Conservation (phyloP, 1,140 invertebrate species). For the Tetramorium parvispinum region DNA sequence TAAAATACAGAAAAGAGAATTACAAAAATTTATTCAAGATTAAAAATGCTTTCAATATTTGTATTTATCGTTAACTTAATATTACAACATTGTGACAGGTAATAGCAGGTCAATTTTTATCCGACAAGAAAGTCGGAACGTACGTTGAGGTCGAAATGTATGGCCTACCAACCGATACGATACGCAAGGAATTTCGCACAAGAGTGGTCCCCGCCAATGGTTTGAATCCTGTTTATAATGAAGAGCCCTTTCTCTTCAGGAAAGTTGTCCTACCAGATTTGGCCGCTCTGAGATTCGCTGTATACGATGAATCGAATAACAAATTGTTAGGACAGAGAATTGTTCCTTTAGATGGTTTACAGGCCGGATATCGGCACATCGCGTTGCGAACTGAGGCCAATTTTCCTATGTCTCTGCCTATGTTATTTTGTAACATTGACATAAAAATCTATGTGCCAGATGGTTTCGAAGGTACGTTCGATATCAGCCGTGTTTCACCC, state of each 20-base stretch:
- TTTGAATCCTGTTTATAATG: conserved; percentile 98
- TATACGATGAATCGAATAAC: conserved; percentile 98
- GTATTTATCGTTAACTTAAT: background rate
- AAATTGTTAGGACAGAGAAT: conserved; percentile 99
- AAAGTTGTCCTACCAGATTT: conserved; percentile 99
- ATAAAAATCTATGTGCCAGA: conserved; percentile 99
- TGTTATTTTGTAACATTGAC: conserved; percentile 99
- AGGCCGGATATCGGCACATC: conserved; percentile 99
- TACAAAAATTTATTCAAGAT: background rate
- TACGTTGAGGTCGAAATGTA: conserved; percentile 99
- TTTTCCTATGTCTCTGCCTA: conserved; percentile 99
- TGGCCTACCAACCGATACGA: conserved; percentile 99
- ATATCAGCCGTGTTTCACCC: background rate
- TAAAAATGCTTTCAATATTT: background rate
- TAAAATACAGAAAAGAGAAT: background rate
- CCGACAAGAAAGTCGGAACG: conserved; percentile 99
- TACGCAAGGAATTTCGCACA: conserved; percentile 98
- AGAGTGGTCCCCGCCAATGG: conserved; percentile 98
- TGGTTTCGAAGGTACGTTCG: conserved; percentile 94
- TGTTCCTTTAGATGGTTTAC: conserved; percentile 98
- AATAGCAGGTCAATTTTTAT: conserved; percentile 99
- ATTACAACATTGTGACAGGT: conserved; percentile 87
- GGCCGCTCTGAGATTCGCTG: conserved; percentile 98
- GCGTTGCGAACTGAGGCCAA: conserved; percentile 99
- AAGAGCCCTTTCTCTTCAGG: conserved; percentile 98